Percentiles rank a stretch among this genome's conserved stretches.
Conservation (phyloP, 92 coral and sea anemone species). For the Parazoanthus darwini region DNA sequence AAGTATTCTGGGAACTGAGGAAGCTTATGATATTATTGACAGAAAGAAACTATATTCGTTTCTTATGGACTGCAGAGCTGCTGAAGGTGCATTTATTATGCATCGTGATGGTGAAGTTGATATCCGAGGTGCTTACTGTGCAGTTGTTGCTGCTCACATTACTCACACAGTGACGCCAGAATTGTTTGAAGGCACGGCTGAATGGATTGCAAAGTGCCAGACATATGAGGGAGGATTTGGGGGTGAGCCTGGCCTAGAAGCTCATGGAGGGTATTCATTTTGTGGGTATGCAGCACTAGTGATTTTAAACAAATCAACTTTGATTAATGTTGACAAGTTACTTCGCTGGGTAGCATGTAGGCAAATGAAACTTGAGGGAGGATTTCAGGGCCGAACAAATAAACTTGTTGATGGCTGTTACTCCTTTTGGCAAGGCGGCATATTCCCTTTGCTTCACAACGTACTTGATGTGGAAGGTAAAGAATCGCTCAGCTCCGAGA, state of each 20-base stretch:
- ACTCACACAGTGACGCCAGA: slow-evolving; percentile 81
- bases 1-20: slow-evolving; percentile 86
- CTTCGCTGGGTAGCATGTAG: slow-evolving; percentile 85
- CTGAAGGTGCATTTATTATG: slow-evolving; percentile 88
- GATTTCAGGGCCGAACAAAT: slow-evolving; percentile 98
- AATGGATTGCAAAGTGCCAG: slow-evolving; percentile 94
- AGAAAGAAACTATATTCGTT: slow-evolving; percentile 76
- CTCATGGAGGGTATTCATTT: slow-evolving; percentile 98
- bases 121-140: slow-evolving; percentile 96
- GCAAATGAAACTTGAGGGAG: slow-evolving; percentile 96
- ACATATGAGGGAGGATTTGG: slow-evolving; percentile 98
- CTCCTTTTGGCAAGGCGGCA: slow-evolving; percentile 98
- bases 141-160: slow-evolving; percentile 84
- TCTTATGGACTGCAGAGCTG: slow-evolving; percentile 73
- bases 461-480: slow-evolving; percentile 68
- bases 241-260: slow-evolving; percentile 98
- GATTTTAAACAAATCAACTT: slow-evolving; percentile 74
- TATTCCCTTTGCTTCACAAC: slow-evolving; percentile 90
- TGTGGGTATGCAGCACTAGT: slow-evolving; percentile 94
- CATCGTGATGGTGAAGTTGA: slow-evolving; percentile 99
- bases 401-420: slow-evolving; percentile 99
- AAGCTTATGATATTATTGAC: slow-evolving; percentile 85
- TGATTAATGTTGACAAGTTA: slow-evolving; percentile 71
- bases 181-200: slow-evolving; percentile 90
- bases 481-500: slow-evolving; percentile 67